Base-by-base conservation (phyloP, 2,113 vertebrate species). In the Labrus mixtus region DNA sequence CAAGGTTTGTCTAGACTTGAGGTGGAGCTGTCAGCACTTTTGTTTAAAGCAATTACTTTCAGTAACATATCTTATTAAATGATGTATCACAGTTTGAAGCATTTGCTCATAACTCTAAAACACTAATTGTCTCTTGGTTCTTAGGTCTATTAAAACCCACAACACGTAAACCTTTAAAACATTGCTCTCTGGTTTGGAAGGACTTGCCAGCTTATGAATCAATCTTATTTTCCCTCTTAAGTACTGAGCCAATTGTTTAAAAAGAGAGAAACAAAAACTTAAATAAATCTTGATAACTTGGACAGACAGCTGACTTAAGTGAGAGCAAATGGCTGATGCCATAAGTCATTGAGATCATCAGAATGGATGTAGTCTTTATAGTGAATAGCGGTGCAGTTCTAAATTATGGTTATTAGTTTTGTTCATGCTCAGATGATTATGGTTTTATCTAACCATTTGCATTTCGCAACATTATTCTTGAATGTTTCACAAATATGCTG, bases 171-270 rank as follows among this genome's bases (percentile, higher is more conserved):
- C 29, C 29, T 33, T 61, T 6, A 46, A 12, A 55, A 11, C 23
- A 48, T 23, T 68, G 23, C 59, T 63, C 54, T 62, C 23, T 74
- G 70, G 37, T 41, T 69, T 65, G 22, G n/a, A 48, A n/a, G 4
- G 60, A 29, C 20, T 29, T 50, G 16, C 43, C 43, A 39, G 63
- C 67, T 36, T 29, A 16, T 33, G 36, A n/a, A 63, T 60, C 45
- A 48, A 62, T 67, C 33, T 43, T 45, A 66, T 60, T 63, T 57
- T 17, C 33, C 56, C 6, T 45, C 37, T 58, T 57, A 71, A 63
- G 45, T 51, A 43, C 43, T 58, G 53, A 33, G 41, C 22, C 9
- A 66, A 56, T 66, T 57, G n/a, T 23, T 77, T 51, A 73, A 6
- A 13, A 46, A 54, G 16, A 51, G 8, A 22, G 37, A 66, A 50